Evolutionary conservation across 2,113 vertebrate species (phyloP), one percentile per base, ranked within the genome.

Genomic region (Oryctolagus cuniculus): DNA sequence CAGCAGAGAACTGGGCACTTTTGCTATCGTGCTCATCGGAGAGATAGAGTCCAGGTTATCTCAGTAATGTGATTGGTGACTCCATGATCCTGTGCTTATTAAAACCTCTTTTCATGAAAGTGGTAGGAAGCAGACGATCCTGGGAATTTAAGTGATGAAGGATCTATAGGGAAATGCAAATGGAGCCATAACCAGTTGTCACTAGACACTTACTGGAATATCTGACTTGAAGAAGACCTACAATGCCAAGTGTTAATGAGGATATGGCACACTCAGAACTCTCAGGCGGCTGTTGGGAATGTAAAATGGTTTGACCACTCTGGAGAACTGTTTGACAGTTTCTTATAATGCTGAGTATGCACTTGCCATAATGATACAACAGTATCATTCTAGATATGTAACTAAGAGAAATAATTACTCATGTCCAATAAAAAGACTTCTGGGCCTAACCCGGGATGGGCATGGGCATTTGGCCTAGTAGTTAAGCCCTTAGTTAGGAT

Each of bases 51-150:
- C 74, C 87, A 90, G 27, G 16, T 58, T 93, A 84, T 80, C 58
- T 44, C 11, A 81, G 63, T 87, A 78, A 69, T 92, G 93, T 85
- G 53, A 25, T 24, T 55, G 19, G 36, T 87, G 53, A 55, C 36
- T 79, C 8, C 16, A 63, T 63, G 61, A 53, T 85, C 69, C 67
- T 78, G 1, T 90, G 29, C 61, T 92, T 49, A 93, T 72, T 75
- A 77, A 91, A 95, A 16, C 15, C 22, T 87, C 88, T 90, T 55
- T 44, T 85, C n/a, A 87, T 67, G 61, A 95, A 84, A 87, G 55
- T 70, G 27, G 25, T 96, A 24, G 77, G n/a, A 87, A 92, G 27
- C 29, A 73, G 44, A 64, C 89, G 70, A 80, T 87, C 58, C 55
- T 92, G 27, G 49, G 49, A 84, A 63, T 95, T 93, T 91, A 61